These are phyloP conservation scores for Hofmannophila pseudospretella DNA, from an alignment of 2,888 invertebrate genomes.

Conservation along the genomic window DNA sequence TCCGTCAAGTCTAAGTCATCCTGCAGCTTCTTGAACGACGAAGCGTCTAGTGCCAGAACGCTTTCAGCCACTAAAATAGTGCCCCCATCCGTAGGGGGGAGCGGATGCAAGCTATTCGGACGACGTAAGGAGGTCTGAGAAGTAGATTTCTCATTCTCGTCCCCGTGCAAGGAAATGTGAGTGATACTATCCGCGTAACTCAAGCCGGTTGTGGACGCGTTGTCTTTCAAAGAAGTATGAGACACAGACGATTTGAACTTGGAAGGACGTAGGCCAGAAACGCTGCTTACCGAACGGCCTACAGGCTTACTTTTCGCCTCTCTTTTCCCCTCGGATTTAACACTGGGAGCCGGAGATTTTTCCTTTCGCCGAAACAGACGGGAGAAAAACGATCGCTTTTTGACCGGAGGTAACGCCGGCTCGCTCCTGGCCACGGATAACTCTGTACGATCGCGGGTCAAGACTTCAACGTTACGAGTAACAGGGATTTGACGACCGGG, in stretches of 20 bases:
- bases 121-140: conserved; percentile 49
- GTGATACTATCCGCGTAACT: conserved; percentile 79
- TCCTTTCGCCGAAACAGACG: conserved; percentile 64
- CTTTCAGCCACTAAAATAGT: conserved; percentile 79
- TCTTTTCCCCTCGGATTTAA: conserved; percentile 51
- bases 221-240: conserved; percentile 62
- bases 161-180: conserved; percentile 82
- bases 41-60: conserved; percentile 64
- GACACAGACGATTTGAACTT: conserved; percentile 60
- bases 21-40: conserved; percentile 54
- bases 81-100: conserved; percentile 72
- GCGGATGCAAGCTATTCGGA: conserved; percentile 44
- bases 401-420: conserved; percentile 62
- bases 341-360: conserved; percentile 65
- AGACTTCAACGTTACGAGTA: conserved; percentile 35
- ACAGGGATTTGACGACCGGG: conserved; percentile 55
- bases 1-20: conserved; percentile 86
- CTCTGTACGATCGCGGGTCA: conserved; percentile 28
- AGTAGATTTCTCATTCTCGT: conserved; percentile 53
- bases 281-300: conserved; percentile 79
- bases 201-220: conserved; percentile 55
- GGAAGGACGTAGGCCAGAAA: conserved; percentile 78
- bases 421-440: conserved; percentile 54
- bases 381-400: conserved; percentile 69
- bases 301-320: conserved; percentile 60